Evolutionary conservation across 2,113 vertebrate genomes (phyloP).

Genomic region (Epinephelus moara): DNA sequence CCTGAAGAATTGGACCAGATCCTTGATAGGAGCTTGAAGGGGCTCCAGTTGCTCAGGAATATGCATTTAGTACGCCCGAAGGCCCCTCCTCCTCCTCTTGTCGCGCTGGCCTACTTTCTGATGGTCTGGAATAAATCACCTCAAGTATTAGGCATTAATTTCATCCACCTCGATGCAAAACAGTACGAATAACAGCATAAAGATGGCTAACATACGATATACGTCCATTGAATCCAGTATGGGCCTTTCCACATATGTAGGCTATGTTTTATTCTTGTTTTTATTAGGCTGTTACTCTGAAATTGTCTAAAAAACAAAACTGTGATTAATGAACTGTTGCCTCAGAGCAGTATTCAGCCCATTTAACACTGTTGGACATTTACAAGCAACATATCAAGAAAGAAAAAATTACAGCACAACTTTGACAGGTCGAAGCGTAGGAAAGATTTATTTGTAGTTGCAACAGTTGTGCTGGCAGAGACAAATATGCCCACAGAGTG

Average conservation of each 20-base stretch:
- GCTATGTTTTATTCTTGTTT: background rate
- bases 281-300: background rate
- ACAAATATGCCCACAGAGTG: background rate
- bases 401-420: background rate
- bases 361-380: background rate
- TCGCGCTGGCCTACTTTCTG: slow-evolving; percentile 68
- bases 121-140: slow-evolving; percentile 67
- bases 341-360: background rate
- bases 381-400: background rate
- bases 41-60: slow-evolving; percentile 76
- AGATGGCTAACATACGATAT: background rate
- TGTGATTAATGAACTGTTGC: background rate
- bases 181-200: background rate
- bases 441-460: background rate
- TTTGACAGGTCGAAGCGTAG: slow-evolving; percentile 1
- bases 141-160: slow-evolving; percentile 53
- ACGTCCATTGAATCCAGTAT: background rate
- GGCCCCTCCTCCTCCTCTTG: slow-evolving; percentile 52
- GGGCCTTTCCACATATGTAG: background rate
- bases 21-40: slow-evolving; percentile 80
- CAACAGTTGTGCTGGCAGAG: slow-evolving; percentile 22
- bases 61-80: slow-evolving; percentile 60
- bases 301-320: background rate
- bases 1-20: slow-evolving; percentile 83
- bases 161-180: slow-evolving; percentile 29